Conservation (phyloP, 2,888 invertebrate genomes). For the Harpalus rubripes region DNA sequence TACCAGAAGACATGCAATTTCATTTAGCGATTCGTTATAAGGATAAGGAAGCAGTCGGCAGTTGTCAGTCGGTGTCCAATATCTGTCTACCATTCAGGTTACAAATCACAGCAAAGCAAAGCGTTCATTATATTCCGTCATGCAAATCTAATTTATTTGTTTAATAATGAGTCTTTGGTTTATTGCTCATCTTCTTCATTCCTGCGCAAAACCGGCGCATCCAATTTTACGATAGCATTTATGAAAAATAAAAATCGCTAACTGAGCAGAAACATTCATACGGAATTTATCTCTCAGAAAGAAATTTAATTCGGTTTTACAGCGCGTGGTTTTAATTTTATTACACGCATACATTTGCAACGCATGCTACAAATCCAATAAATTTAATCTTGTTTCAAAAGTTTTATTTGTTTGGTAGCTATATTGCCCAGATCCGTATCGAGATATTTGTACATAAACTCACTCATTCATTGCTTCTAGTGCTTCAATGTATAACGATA, state of each 20-base stretch:
- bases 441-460: conserved; percentile 45
- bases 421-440: conserved; percentile 48
- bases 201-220: conserved; percentile 9
- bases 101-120: too few relatives aligned
- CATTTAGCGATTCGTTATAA: not conserved
- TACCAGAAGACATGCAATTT: not conserved
- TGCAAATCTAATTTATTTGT: conserved; percentile 17
- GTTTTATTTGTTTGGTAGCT: conserved; percentile 41
- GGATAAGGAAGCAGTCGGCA: not conserved
- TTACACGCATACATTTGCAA: conserved; percentile 60
- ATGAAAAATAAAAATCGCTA: conserved; percentile 64
- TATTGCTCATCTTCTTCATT: not conserved
- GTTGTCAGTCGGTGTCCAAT: too few relatives aligned
- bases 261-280: conserved; percentile 63
- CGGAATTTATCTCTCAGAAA: conserved; percentile 63
- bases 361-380: conserved; percentile 47
- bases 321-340: conserved; percentile 62
- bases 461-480: conserved; percentile 26
- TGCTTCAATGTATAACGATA: conserved; percentile 15
- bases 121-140: not conserved
- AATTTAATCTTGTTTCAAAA: conserved; percentile 59
- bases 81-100: too few relatives aligned
- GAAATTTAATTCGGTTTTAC: conserved; percentile 64
- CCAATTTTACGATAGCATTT: conserved; percentile 63
- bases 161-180: not conserved